Percentiles rank a stretch among this genome's conserved stretches.
phyloP scores from a whole-genome alignment of 2,888 invertebrate species.

The Heliconius charithonia region DNA sequence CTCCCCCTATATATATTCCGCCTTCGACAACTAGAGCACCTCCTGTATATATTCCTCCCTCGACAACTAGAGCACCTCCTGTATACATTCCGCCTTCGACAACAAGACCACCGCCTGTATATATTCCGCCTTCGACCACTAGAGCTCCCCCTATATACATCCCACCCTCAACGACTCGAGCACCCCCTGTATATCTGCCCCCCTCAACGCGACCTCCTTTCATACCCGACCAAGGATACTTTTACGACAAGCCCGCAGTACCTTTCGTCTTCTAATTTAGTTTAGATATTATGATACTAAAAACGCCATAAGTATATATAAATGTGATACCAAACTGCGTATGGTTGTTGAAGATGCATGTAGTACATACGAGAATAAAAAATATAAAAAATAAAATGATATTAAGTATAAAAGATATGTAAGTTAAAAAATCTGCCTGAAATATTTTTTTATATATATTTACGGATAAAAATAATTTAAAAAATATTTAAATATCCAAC shows the following conservation, averaged over 20 bases:
- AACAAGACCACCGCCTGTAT: slow-evolving; percentile 50
- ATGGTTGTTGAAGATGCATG: slow-evolving; percentile 36
- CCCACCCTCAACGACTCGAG: slow-evolving; percentile 48
- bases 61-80: slow-evolving; percentile 50
- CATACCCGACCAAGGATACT: slow-evolving; percentile 72
- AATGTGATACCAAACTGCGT: slow-evolving; percentile 77
- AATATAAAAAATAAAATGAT: background rate
- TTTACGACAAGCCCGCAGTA: slow-evolving; percentile 74
- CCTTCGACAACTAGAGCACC: slow-evolving; percentile 50
- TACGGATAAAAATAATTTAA: background rate
- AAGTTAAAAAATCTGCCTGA: background rate
- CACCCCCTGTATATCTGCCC: slow-evolving; percentile 43
- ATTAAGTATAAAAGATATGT: background rate
- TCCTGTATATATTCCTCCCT: slow-evolving; percentile 44
- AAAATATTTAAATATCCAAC: background rate
- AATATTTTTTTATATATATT: background rate
- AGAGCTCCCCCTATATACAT: slow-evolving; percentile 45
- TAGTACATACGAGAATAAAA: slow-evolving; percentile 10
- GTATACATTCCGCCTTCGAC: slow-evolving; percentile 49
- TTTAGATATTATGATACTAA: slow-evolving; percentile 46
- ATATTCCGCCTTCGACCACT: slow-evolving; percentile 50
- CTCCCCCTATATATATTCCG: slow-evolving; percentile 44
- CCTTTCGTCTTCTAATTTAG: slow-evolving; percentile 73
- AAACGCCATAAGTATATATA: slow-evolving; percentile 61
- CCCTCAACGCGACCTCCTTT: slow-evolving; percentile 64